Evolutionary conservation across 2,888 invertebrate genomes (phyloP).

Genomic region (Sthenelais limicola): DNA sequence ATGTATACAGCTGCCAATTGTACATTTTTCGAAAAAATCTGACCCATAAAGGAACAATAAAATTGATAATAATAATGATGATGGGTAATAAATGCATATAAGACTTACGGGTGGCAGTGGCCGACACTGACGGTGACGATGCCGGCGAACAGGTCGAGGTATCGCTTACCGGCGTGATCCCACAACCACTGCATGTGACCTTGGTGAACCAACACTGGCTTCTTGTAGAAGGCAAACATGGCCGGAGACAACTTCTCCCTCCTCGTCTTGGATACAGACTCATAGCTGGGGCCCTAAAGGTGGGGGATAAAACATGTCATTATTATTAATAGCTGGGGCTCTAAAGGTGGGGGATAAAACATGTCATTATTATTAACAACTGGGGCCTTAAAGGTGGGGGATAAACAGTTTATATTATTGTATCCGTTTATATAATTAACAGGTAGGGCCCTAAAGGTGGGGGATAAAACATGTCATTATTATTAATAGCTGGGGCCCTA

Average conservation of each 20-base stretch:
- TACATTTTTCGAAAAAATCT: too few species aligned
- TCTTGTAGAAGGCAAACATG: slow-evolving; percentile 79
- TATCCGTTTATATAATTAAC: too few species aligned
- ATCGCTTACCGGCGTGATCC: slow-evolving; percentile 87
- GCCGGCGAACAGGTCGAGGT: slow-evolving; percentile 95
- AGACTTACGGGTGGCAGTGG: slow-evolving; percentile 95
- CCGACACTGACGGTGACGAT: slow-evolving; percentile 98
- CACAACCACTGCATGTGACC: slow-evolving; percentile 93
- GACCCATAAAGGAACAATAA: too few species aligned
- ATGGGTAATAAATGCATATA: too few species aligned
- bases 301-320: not conserved
- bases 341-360: not conserved
- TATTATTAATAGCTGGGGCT: not conserved
- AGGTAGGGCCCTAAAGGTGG: too few species aligned
- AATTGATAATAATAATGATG: too few species aligned
- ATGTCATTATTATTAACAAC: not conserved
- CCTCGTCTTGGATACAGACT: slow-evolving; percentile 73
- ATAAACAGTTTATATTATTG: not conserved
- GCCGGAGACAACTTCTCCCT: slow-evolving; percentile 68
- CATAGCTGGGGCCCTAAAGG: slow-evolving; percentile 66
- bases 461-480: not conserved
- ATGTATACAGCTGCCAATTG: too few species aligned
- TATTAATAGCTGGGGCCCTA: too few species aligned
- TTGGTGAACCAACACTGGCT: slow-evolving; percentile 87
- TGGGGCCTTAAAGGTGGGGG: not conserved